Conservation (phyloP, 2,113 vertebrate genomes). For the Mustelus asterias region DNA sequence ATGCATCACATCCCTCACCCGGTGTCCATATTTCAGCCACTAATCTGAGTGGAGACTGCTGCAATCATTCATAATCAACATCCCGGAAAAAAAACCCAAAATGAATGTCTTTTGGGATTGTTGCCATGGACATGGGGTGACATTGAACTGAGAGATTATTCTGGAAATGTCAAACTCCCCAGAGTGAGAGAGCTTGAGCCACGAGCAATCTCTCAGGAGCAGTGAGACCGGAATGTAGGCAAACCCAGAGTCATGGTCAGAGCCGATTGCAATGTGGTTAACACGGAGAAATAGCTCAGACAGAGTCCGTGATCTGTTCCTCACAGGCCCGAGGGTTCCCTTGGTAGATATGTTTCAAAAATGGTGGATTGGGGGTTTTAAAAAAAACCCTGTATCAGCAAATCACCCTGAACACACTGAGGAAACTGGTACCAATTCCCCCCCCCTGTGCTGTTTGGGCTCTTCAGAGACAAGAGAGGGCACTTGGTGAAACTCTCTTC, state of each 20-base stretch:
- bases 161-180: too few relatives aligned
- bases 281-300: background rate
- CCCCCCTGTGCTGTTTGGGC: background rate
- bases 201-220: background rate
- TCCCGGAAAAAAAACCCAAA: background rate
- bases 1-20: background rate
- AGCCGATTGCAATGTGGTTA: background rate
- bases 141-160: background rate
- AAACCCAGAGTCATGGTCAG: background rate
- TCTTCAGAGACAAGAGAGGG: too few relatives aligned
- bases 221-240: background rate
- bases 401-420: too few relatives aligned
- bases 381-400: too few relatives aligned
- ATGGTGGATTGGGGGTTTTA: too few relatives aligned
- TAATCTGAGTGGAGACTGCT: background rate
- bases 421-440: background rate
- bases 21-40: background rate
- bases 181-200: background rate
- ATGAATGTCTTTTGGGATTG: conserved; percentile 3
- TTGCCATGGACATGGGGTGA: background rate
- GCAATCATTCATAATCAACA: background rate
- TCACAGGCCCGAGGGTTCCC: too few relatives aligned
- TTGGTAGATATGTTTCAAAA: background rate
- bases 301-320: background rate
- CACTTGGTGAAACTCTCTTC: background rate